Base-by-base conservation (phyloP, 2,113 vertebrate species). In the Myiopsitta monachus region DNA sequence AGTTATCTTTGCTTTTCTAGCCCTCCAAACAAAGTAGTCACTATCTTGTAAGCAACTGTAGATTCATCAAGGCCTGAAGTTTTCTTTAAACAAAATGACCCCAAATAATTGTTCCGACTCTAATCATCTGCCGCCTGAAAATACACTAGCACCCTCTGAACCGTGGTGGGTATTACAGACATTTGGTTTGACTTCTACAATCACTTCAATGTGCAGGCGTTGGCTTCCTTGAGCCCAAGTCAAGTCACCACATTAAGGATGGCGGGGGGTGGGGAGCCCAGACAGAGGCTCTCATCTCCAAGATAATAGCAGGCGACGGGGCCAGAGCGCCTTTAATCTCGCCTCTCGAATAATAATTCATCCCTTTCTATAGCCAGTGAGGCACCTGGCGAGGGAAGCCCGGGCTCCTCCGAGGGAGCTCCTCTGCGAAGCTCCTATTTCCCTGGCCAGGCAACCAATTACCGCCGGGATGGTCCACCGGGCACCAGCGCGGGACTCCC, bases 1-100 rank as follows among this genome's bases (percentile, higher is more conserved):
- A 87, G 69, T 55, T 87, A 92, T 92, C 80, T 97, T 94, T 92
- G 88, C 79, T 68, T 96, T 96, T 81, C 90, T 83, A 96, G 94
- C 88, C 74, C 68, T 90, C 67, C 9, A 21, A 90, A 78, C 67
- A 96, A 96, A 94, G 76, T 69, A 74, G 75, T 44, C 41, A 19
- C 91, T 73, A 72, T 67, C 54, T 33, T 63, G 52, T 75, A 87
- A 79, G 46, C 31, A 59, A 94, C 44, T 2, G 5, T 5, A 41
- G 54, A 23, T 59, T 72, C 67, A 52, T 1, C 9, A 15, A 63
- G 47, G 39, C 83, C 66, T 87, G 17, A 77, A 91, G 47, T 47
- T 69, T 76, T 67, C 41, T 47, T 44, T 67, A 67, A 87, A 72
- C 26, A 63, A 39, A 87, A 62, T 36, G 67, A 38, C 52, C 22